Evolutionary conservation across 2,113 vertebrate genomes (phyloP).

Genomic region (Turnix velox): DNA sequence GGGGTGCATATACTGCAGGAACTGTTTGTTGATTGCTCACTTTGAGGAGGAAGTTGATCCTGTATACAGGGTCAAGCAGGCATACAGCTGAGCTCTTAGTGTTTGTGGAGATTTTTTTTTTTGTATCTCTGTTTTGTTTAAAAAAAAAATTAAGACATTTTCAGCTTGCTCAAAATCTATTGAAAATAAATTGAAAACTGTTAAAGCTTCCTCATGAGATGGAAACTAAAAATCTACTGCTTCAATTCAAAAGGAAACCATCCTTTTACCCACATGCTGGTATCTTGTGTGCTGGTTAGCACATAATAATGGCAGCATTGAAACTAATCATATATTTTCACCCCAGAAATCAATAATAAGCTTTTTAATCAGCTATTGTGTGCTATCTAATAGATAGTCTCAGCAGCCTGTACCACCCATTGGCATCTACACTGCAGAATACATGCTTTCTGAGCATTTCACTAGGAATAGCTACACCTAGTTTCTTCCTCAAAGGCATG

Average conservation of each 20-base stretch:
- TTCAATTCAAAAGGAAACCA: not conserved
- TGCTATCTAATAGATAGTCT: not conserved
- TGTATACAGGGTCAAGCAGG: not conserved
- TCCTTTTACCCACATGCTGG: not conserved
- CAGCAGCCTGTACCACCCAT: not conserved
- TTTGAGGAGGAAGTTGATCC: not conserved
- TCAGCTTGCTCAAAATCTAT: not conserved
- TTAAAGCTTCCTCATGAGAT: not conserved
- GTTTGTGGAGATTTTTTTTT: not conserved
- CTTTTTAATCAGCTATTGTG: not conserved
- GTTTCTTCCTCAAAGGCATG: not conserved
- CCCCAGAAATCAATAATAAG: not conserved
- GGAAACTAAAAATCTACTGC: not conserved
- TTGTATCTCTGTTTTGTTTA: not conserved
- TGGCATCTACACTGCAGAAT: not conserved
- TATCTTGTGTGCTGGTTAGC: not conserved
- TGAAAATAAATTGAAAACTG: not conserved
- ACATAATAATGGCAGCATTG: not conserved
- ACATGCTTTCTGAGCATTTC: not conserved
- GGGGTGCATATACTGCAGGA: not conserved
- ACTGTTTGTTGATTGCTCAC: not conserved
- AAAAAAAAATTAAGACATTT: not conserved
- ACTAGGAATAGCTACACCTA: not conserved
- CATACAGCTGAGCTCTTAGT: not conserved
- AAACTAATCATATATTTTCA: not conserved